Base-by-base conservation (phyloP, 2,888 invertebrate species). In the Spicauda simplicius region DNA sequence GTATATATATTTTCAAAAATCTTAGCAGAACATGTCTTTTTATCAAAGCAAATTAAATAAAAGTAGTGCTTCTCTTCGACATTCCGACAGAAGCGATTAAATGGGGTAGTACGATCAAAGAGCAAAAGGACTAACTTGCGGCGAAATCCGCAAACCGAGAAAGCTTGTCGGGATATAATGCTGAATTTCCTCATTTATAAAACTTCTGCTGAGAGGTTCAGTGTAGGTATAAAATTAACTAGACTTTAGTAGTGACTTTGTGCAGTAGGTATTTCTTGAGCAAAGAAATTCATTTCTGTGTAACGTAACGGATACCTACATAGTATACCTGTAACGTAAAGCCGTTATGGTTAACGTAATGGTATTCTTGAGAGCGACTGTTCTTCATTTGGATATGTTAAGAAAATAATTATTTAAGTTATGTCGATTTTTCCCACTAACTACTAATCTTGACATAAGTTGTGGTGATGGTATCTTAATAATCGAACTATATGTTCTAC, bases 101-200 rank as follows among this genome's bases (percentile, higher is more conserved):
- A 58, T 64, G 57, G 64, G 37, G 52, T 41, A 61, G 53, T 61
- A 61, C 37, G 52, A 61, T 48, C 53, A 64, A 64, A 58, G 58
- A 58, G 56, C 52, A 64, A 58, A 64, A 37, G 52, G 53, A 65
- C 59, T 65, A 65, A 65, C 54, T 59, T 45, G 30, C 54, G 65
- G 54, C 25, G 41, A 65, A 59, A 45, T 65, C 65, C 58, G 59
- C 65, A 65, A 65, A 59, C 65, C 53, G 65, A 65, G 65, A 65
- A 65, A 58, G 53, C 65, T 59, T 53, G 18, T 53, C 53, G 58
- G 54, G 25, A 53, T 65, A 59, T 59, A 65, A 65, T 65, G 64
- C 64, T 65, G 64, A 65, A 65, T 65, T 65, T 65, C 45, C 58
- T 65, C 64, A 65, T 65, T 65, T 59, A 53, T 59, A 59, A 25